Base-by-base conservation (phyloP, 2,888 invertebrate species). In the Protodeltote pygarga region DNA sequence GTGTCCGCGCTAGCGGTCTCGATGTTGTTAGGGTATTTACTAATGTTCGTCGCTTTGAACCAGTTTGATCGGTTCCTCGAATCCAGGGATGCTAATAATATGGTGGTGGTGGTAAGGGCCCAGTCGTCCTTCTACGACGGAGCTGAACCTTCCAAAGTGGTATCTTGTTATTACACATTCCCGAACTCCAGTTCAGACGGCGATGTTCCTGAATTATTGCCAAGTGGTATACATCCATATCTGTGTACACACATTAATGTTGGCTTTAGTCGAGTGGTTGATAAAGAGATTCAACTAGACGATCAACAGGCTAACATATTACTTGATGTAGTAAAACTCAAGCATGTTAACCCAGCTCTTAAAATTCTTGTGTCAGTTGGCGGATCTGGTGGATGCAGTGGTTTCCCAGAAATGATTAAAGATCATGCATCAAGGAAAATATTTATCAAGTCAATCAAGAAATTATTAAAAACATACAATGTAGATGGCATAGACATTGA, bases 211-310 rank as follows among this genome's bases (percentile, higher is more conserved):
- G 75, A 83, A 55, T 83, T 95, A 39, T 76, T 84, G 70, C 94
- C 95, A 3, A 75, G 84, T 20, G 85, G 92, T 65, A 93, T 97
- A 17, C 94, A 96, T 75, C 94, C 96, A 14, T 82, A 93, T 67
- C 88, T 97, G 44, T 98, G 97, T 79, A 96, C 97, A 1, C 97
- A 97, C 83, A 94, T 97, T 50, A 96, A 96, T 79, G 87, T 97
- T 44, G 97, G 95, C 27, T 95, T 96, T 88, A 95, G 95, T 13
- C 79, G 81, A 47, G 90, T 97, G 24, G 75, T 79, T 3, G 94
- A 96, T 70, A 93, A 93, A 59, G 86, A 93, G 5, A 84, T 97
- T 17, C 65, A 84, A 38, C 83, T 96, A 15, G 90, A 92, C 6
- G 75, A 89, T 3, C 59, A 78, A 0, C 85, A 93, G 39, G 71